A percentile compares a stretch with the other conserved stretches of the same genome.
phyloP scores from a whole-genome alignment of 2,888 invertebrate genomes.

The Tetanocera ferruginea region DNA sequence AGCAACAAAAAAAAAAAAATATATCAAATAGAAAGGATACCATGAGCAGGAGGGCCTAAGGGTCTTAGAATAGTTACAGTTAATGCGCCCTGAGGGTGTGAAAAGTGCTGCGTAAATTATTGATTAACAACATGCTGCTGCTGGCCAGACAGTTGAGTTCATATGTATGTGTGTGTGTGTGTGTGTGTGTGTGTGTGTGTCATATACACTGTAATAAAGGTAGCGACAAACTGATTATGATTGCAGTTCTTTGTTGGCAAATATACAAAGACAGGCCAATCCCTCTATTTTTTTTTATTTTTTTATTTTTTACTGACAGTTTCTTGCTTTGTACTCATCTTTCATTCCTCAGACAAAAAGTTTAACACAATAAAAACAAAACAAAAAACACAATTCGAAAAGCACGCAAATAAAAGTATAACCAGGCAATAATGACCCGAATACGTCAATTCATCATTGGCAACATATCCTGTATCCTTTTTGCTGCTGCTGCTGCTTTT shows the following conservation, averaged over 20 bases:
- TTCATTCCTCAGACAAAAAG: background rate
- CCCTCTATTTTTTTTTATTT: too few species aligned
- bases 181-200: background rate
- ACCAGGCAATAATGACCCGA: background rate
- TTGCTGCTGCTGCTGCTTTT: background rate
- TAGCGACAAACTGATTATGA: background rate
- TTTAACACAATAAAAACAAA: background rate
- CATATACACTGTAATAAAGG: background rate
- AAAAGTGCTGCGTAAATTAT: conserved; percentile 39
- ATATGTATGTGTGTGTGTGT: background rate
- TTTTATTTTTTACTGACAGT: too few species aligned
- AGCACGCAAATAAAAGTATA: conserved; percentile 12
- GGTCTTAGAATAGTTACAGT: conserved; percentile 34
- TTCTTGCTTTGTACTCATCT: too few species aligned
- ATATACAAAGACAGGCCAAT: too few species aligned
- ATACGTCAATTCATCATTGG: conserved; percentile 14
- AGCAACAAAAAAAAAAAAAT: too few species aligned
- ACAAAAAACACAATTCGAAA: background rate
- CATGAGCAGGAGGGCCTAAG: background rate
- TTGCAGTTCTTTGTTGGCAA: too few species aligned
- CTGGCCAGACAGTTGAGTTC: background rate
- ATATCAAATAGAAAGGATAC: too few species aligned
- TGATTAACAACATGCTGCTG: conserved; percentile 26
- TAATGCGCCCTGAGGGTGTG: conserved; percentile 41
- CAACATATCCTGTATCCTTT: conserved; percentile 6